phyloP scores from a whole-genome alignment of 2,113 vertebrate species.

The Electrona antarctica region DNA sequence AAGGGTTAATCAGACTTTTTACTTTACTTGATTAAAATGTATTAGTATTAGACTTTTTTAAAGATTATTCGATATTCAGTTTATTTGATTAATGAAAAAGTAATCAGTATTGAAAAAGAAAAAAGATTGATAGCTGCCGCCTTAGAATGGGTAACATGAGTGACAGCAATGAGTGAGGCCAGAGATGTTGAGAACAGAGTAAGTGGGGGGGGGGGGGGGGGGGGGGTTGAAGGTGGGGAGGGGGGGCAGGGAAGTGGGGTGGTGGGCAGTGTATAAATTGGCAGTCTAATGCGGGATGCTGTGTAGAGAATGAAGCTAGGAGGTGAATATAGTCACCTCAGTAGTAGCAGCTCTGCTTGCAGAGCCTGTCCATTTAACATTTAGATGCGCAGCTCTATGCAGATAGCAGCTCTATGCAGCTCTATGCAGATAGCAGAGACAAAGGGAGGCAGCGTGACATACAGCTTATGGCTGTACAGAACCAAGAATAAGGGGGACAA shows the following conservation, averaged over 20 bases:
- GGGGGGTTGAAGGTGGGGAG: not conserved
- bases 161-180: not conserved
- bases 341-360: slow-evolving; percentile 31
- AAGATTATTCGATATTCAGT: too few species aligned
- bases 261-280: not conserved
- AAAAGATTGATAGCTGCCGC: too few species aligned
- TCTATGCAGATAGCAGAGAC: slow-evolving; percentile 31
- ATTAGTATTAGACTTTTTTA: too few species aligned
- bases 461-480: slow-evolving; percentile 51
- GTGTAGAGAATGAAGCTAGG: not conserved
- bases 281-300: not conserved
- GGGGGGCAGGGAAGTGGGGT: not conserved
- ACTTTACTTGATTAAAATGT: too few species aligned
- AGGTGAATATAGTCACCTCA: slow-evolving; percentile 17
- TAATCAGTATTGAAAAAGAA: too few species aligned
- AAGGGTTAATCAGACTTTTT: too few species aligned
- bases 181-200: not conserved
- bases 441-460: slow-evolving; percentile 27
- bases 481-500: slow-evolving; percentile 37
- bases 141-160: not conserved
- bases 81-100: too few species aligned
- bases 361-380: slow-evolving; percentile 22
- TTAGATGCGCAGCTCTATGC: slow-evolving; percentile 32
- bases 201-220: not conserved
- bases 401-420: slow-evolving; percentile 27